Evolutionary conservation across 2,797 vertebrate genomes (phyloP).

Genomic region (Pampus argenteus): DNA sequence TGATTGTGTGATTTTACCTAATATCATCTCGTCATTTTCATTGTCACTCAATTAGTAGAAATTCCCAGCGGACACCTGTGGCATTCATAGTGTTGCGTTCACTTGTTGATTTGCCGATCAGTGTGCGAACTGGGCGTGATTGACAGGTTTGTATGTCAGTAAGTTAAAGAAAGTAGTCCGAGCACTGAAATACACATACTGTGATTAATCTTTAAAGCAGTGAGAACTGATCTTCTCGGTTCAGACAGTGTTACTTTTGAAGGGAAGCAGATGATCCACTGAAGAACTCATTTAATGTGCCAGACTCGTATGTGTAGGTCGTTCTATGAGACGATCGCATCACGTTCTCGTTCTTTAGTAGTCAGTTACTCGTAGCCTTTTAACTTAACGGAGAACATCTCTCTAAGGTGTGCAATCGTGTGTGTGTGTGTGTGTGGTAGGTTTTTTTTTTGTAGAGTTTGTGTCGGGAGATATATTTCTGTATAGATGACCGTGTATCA

Average conservation of each 20-base stretch:
- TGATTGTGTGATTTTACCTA: constrained; percentile 73
- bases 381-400: constrained; percentile 52
- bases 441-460: constrained; percentile 56
- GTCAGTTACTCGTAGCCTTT: constrained; percentile 75
- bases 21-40: constrained; percentile 56
- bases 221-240: background rate
- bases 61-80: constrained; percentile 27
- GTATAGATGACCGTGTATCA: constrained; percentile 38
- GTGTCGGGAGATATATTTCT: constrained; percentile 48
- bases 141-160: constrained; percentile 48
- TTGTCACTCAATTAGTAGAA: constrained; percentile 39
- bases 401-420: constrained; percentile 56
- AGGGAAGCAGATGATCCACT: constrained; percentile 45
- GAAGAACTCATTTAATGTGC: constrained; percentile 50
- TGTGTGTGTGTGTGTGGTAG: constrained; percentile 55
- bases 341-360: constrained; percentile 43
- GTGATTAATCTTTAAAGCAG: constrained; percentile 36
- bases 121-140: background rate
- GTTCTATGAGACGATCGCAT: constrained; percentile 28
- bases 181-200: constrained; percentile 43
- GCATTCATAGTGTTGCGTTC: constrained; percentile 28
- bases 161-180: constrained; percentile 19
- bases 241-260: constrained; percentile 44
- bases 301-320: constrained; percentile 44
- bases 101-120: background rate